These are phyloP conservation scores for Brachystomella parvula DNA, from an alignment of 1,140 invertebrate genomes.

Conservation along the genomic window DNA sequence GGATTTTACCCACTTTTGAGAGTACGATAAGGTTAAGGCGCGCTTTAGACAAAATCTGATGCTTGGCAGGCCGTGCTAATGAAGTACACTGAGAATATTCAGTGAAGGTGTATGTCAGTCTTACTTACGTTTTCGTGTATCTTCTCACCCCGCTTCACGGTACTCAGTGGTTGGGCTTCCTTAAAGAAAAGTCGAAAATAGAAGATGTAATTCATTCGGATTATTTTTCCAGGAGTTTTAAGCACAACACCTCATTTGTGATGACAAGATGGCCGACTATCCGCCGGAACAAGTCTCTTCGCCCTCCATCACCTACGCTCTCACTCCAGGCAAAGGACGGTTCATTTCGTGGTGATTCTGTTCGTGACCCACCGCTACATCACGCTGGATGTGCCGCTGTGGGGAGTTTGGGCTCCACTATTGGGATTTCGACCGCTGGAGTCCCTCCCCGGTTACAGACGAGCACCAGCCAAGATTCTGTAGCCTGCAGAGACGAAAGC, in stretches of 20 bases:
- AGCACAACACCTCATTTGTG: slow-evolving; percentile 83
- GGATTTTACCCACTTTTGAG: too few relatives aligned
- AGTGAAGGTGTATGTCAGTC: too few relatives aligned
- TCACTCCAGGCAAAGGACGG: slow-evolving; percentile 38
- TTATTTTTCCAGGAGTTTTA: slow-evolving; percentile 55
- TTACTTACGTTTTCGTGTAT: too few relatives aligned
- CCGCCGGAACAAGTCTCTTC: slow-evolving; percentile 58
- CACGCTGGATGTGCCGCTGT: neutral
- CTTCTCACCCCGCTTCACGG: too few relatives aligned
- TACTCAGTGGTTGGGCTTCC: too few relatives aligned
- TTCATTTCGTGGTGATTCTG: neutral
- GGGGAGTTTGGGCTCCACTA: neutral
- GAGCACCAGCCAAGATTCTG: slow-evolving; percentile 35
- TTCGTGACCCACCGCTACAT: neutral
- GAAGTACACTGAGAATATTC: too few relatives aligned
- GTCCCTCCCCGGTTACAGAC: slow-evolving; percentile 31
- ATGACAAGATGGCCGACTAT: slow-evolving; percentile 71
- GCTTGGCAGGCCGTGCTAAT: too few relatives aligned
- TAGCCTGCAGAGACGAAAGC: slow-evolving; percentile 34
- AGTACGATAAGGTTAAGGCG: too few relatives aligned
- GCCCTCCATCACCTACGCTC: slow-evolving; percentile 43
- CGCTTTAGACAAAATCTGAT: too few relatives aligned
- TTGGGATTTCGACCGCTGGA: slow-evolving; percentile 9
- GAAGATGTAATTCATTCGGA: too few relatives aligned
- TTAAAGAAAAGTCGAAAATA: too few relatives aligned